Percentiles rank a stretch among this genome's conserved stretches.
Conservation (phyloP, 2,888 invertebrate genomes). For the Polietes domitor region DNA sequence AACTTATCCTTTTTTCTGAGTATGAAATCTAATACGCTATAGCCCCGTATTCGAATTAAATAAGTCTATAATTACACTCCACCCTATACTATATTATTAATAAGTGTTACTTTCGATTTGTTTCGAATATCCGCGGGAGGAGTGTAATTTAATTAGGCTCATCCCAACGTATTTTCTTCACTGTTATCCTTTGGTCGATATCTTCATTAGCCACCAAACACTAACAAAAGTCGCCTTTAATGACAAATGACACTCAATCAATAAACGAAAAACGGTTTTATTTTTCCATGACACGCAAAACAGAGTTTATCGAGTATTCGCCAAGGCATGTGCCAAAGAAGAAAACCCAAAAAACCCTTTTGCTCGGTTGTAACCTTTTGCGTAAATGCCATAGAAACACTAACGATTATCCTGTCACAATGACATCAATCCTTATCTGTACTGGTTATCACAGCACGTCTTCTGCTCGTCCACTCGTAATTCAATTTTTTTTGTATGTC, state of each 20-base stretch:
- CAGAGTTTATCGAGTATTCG: not conserved
- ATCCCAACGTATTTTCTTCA: too few species aligned
- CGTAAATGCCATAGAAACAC: not conserved
- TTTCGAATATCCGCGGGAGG: too few species aligned
- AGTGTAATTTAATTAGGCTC: too few species aligned
- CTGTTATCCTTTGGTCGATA: too few species aligned
- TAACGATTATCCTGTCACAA: not conserved
- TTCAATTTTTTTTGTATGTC: constrained; percentile 33
- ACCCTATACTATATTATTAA: too few species aligned
- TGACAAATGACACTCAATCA: not conserved
- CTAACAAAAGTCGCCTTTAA: not conserved
- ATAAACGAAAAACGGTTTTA: not conserved
- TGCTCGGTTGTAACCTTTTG: not conserved
- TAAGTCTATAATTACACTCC: too few species aligned
- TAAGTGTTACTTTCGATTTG: too few species aligned
- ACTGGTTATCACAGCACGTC: not conserved
- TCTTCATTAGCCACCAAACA: too few species aligned
- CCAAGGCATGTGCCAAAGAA: not conserved
- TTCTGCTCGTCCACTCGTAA: constrained; percentile 4
- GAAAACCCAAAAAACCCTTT: too few species aligned
- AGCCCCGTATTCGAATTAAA: too few species aligned
- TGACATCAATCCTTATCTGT: constrained; percentile 18
- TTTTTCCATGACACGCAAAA: not conserved
- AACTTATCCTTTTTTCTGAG: too few species aligned
- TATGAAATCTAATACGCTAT: too few species aligned